Base-by-base conservation (phyloP, 2,888 invertebrate genomes). In the Leptinotarsa haldemani region DNA sequence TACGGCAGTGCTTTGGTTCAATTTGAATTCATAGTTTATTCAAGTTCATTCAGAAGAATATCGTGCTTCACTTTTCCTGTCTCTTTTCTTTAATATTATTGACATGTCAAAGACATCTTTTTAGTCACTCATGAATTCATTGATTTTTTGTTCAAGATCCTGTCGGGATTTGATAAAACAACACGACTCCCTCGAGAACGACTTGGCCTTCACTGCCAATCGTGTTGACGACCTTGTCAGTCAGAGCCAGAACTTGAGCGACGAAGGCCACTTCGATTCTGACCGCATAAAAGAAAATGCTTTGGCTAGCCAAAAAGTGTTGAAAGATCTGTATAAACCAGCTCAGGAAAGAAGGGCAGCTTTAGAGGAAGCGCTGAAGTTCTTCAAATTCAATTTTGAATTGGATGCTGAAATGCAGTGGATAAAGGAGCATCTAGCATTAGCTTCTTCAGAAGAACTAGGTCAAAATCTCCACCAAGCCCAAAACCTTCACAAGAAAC, bases 261-360 rank as follows among this genome's bases (percentile, higher is more conserved):
- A 96, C 47, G 95, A 95, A 74, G 98, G 97, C 0, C 98, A 99
- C 88, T 99, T 98, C 88, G 98, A 98, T 89, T 94, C 96, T 2
- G 93, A 91, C 1, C 94, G 94, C 79, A 97, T 99, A 78, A 90
- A 94, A 81, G 90, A 93, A 76, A 93, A 94, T 79, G 95, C 95
- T 70, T 90, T 93, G 75, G 91, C 91, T 40, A 92, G 96, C 82
- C 92, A 94, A 84, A 90, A 91, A 61, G 89, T 90, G 61, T 93
- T 96, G 81, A 90, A 91, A 77, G 90, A 92, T 46, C 88, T 98
- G 56, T 91, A 92, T 77, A 93, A 91, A 65, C 95, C 96, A 0
- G 93, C 95, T 0, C 89, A 89, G 4, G 88, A 89, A 76, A 90
- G 97, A 53, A 90, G 95, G 12, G 92, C 91, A 69, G 94, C 94